Evolutionary conservation across 2,797 vertebrate genomes (phyloP).

Genomic region (Phyllotis vaccarum): DNA sequence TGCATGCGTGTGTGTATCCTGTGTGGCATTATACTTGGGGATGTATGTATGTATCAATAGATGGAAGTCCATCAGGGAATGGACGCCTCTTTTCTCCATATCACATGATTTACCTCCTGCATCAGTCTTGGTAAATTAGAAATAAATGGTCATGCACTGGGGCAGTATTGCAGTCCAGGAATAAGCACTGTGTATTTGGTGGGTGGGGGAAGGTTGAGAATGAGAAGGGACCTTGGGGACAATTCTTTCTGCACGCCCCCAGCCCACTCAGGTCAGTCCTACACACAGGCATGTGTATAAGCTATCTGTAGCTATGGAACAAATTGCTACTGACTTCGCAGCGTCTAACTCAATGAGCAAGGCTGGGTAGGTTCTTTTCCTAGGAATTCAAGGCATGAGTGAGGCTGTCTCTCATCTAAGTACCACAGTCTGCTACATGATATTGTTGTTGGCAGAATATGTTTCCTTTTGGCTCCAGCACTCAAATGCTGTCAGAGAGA

Average conservation of each 20-base stretch:
- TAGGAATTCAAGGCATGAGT: not conserved
- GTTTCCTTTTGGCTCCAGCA: not conserved
- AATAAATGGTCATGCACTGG: not conserved
- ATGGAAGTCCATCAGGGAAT: not conserved
- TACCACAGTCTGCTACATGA: not conserved
- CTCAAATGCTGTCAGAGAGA: not conserved
- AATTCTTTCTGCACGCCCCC: not conserved
- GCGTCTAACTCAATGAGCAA: not conserved
- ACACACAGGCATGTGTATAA: accelerated
- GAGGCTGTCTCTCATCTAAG: not conserved
- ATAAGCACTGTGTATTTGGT: accelerated
- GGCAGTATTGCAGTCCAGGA: not conserved
- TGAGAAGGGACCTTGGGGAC: not conserved
- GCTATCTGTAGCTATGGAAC: not conserved
- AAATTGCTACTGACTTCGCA: not conserved
- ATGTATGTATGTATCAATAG: not conserved
- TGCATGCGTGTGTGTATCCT: not conserved
- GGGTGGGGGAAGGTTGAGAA: not conserved
- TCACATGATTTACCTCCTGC: not conserved
- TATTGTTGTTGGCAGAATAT: not conserved
- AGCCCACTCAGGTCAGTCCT: not conserved
- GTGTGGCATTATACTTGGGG: too few species aligned
- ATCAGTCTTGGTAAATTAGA: not conserved
- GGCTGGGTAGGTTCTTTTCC: not conserved
- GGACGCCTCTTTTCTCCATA: not conserved